Conservation (phyloP, 2,113 vertebrate genomes). For the Psephotus haematonotus region DNA sequence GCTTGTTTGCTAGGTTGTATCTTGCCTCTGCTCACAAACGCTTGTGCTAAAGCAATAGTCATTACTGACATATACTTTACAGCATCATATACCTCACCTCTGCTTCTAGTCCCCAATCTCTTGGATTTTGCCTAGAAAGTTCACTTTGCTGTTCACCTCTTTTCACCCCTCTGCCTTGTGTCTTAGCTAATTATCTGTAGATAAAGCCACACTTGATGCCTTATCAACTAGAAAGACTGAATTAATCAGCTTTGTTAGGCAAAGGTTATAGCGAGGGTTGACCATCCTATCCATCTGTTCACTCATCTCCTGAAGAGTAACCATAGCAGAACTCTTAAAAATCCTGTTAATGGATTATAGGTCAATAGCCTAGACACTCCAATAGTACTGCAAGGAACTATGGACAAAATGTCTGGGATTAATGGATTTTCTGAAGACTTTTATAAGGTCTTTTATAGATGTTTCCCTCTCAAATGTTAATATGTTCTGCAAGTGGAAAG, state of each 20-base stretch:
- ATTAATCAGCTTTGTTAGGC: constrained; percentile 61
- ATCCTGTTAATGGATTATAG: constrained; percentile 66
- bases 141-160: constrained; percentile 1
- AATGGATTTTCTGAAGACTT: constrained; percentile 53
- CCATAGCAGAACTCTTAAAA: constrained; percentile 55
- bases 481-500: constrained; percentile 17
- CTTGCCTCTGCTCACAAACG: accelerated
- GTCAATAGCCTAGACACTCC: constrained; percentile 37
- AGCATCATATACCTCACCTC: neutral
- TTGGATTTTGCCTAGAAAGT: constrained; percentile 6
- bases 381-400: constrained; percentile 23
- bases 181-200: constrained; percentile 60
- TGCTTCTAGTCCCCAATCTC: neutral
- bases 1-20: neutral
- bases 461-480: constrained; percentile 56
- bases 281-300: constrained; percentile 49
- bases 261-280: constrained; percentile 49
- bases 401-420: constrained; percentile 52
- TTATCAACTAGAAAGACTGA: constrained; percentile 57
- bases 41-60: neutral
- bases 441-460: constrained; percentile 30
- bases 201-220: constrained; percentile 8
- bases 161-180: neutral
- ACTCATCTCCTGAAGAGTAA: constrained; percentile 32
- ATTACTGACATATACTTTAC: neutral